Base-by-base conservation (phyloP, 2,888 invertebrate species). In the Acleris literana region DNA sequence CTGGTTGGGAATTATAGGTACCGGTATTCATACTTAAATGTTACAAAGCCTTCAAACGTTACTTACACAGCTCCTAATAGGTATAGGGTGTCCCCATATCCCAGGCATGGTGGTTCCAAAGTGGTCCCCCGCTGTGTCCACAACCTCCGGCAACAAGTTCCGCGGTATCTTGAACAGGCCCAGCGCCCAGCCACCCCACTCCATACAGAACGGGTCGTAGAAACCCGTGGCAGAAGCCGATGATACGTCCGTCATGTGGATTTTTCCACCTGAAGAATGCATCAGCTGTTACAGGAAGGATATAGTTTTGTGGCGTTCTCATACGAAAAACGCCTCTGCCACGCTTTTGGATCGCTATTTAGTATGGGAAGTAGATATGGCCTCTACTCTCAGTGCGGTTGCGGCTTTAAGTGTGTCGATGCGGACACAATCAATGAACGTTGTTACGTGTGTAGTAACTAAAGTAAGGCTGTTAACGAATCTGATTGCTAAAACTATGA, bases 141-240 rank as follows among this genome's bases (percentile, higher is more conserved):
- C 96, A 0, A 99, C 95, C 54, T 94, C 91, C 0, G 99, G 99
- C 63, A 99, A 91, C 52, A 98, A 95, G 4, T 90, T 86, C 5
- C 91, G 83, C 18, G 98, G 96, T 76, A 99, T 94, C 67, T 94
- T 94, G 74, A 98, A 94, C 43, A 97, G 80, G 17, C 91, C 87
- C 72, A 96, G 93, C 11, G 95, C 94, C 93, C 95, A 95, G 7
- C 89, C 90, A 0, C 97, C 96, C 98, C 99, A 99, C 70, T 95
- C 92, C 91, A 97, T 93, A 69, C 96, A 95, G 84, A 97, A 99
- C 0, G 99, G 98, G 86, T 99, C 99, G 84, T 94, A 99, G 76
- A 99, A 94, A 1, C 98, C 99, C 0, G 99, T 98, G 1, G 97
- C 96, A 44, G 98, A 97, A 1, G 97, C 97, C 74, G 96, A 97